Evolutionary conservation across 2,113 vertebrate species (phyloP).

Genomic region (Oriolus oriolus): DNA sequence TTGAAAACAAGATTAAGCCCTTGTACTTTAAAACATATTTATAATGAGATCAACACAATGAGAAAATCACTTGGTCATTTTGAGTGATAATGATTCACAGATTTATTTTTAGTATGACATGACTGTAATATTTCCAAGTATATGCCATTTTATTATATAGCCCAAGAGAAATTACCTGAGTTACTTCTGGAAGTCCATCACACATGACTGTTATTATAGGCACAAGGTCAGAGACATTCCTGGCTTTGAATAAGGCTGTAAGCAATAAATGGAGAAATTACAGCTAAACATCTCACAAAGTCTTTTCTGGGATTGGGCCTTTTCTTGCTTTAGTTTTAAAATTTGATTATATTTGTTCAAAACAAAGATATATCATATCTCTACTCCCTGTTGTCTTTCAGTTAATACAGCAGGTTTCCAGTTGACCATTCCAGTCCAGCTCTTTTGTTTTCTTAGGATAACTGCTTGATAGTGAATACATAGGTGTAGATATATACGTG

Average conservation of each 20-base stretch:
- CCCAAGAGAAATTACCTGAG: not conserved
- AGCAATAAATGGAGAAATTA: not conserved
- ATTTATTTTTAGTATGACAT: not conserved
- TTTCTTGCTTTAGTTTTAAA: not conserved
- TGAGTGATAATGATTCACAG: not conserved
- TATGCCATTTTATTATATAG: not conserved
- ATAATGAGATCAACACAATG: not conserved
- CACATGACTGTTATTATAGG: not conserved
- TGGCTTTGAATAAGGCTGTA: not conserved
- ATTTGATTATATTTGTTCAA: not conserved
- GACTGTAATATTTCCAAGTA: not conserved
- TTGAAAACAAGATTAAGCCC: not conserved
- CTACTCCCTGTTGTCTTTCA: not conserved
- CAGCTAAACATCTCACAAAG: not conserved
- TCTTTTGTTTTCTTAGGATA: not conserved
- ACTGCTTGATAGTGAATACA: not conserved
- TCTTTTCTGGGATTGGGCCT: not conserved
- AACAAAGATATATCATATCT: not conserved
- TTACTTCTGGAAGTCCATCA: not conserved
- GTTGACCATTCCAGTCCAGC: not conserved
- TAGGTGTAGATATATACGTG: not conserved
- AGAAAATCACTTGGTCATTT: not conserved
- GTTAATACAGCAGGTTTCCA: not conserved
- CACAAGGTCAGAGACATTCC: not conserved
- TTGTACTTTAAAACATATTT: constrained; percentile 13